A percentile compares a stretch with the other conserved stretches of the same genome.
These are phyloP conservation scores for Alviniconcha strummeri DNA, from an alignment of 2,888 invertebrate species.

Conservation along the genomic window DNA sequence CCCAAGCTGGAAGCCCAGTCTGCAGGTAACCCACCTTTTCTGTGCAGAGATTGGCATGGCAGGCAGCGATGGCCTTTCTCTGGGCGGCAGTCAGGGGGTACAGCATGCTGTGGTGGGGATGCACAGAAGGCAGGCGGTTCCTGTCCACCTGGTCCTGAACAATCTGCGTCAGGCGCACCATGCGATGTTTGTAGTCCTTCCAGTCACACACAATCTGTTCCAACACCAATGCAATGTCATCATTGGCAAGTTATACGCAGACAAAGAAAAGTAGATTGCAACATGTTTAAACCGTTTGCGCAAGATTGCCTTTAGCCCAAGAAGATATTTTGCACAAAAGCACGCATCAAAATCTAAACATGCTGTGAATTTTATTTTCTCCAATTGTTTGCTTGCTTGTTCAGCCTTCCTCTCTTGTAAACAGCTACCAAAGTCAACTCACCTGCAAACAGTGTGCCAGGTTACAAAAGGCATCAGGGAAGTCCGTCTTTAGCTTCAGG, in stretches of 20 bases:
- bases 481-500: constrained; percentile 94
- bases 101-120: constrained; percentile 99
- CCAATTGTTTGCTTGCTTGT: too few species aligned
- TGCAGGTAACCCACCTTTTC: constrained; percentile 83
- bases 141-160: constrained; percentile 95
- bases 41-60: constrained; percentile 95
- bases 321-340: not conserved
- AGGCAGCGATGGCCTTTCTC: constrained; percentile 93
- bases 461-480: constrained; percentile 99
- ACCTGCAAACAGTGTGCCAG: constrained; percentile 95
- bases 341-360: not conserved
- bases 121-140: constrained; percentile 96
- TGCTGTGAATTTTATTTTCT: too few species aligned
- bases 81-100: constrained; percentile 96
- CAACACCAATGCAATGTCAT: too few species aligned
- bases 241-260: too few species aligned
- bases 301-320: too few species aligned
- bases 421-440: constrained; percentile 23
- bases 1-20: too few species aligned
- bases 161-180: constrained; percentile 92
- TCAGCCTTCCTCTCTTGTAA: too few species aligned
- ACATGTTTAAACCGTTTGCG: too few species aligned
- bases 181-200: constrained; percentile 94
- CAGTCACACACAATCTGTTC: constrained; percentile 94
- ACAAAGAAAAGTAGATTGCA: too few species aligned